Percentiles rank a stretch among this genome's conserved stretches.
These are phyloP conservation scores for Agrochola macilenta DNA, from an alignment of 2,888 invertebrate species.

Conservation along the genomic window DNA sequence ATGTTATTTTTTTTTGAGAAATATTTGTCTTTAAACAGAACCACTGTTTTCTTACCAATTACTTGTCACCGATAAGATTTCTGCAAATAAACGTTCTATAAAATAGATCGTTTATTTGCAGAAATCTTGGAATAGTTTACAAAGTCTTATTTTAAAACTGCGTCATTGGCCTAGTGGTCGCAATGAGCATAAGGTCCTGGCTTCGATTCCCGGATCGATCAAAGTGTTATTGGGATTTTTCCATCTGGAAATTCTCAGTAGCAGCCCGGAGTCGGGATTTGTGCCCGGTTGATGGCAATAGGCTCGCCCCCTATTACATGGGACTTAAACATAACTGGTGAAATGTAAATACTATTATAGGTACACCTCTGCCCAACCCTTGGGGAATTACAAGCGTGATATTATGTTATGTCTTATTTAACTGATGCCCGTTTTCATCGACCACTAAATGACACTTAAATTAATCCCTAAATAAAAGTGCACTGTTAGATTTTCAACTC, in stretches of 20 bases:
- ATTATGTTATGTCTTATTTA: neutral
- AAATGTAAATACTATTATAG: too few relatives aligned
- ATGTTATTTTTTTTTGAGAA: too few relatives aligned
- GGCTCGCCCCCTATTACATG: neutral
- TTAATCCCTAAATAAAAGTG: too few relatives aligned
- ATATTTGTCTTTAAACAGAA: too few relatives aligned
- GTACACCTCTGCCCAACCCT: neutral
- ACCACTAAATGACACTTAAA: too few relatives aligned
- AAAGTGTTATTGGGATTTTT: neutral
- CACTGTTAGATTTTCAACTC: too few relatives aligned
- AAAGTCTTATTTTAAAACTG: neutral
- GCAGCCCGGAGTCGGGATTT: too few relatives aligned
- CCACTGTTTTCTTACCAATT: too few relatives aligned
- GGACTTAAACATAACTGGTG: too few relatives aligned
- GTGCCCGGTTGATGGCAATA: neutral
- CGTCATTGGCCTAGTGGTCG: neutral
- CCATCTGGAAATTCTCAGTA: neutral
- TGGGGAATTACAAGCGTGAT: neutral
- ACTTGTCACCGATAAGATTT: too few relatives aligned
- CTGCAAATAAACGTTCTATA: too few relatives aligned
- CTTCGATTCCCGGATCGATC: neutral
- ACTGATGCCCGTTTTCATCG: too few relatives aligned
- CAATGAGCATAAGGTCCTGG: neutral
- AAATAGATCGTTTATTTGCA: neutral
- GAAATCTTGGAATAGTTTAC: neutral